phyloP scores from a whole-genome alignment of 2,113 vertebrate genomes.

The Cyprinodon tularosa region DNA sequence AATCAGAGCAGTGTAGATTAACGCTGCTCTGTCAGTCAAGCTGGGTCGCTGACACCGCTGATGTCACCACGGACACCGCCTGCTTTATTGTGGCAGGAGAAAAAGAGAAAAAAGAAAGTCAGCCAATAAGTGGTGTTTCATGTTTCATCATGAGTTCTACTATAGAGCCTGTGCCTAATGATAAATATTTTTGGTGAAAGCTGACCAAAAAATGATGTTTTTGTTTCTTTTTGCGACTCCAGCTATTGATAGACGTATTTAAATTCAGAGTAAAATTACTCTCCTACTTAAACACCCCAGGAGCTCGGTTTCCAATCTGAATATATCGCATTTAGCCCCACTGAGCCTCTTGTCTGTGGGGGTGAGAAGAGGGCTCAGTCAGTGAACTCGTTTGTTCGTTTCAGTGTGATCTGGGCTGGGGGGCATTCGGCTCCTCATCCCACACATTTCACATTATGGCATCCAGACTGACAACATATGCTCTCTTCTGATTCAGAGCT shows the following conservation, averaged over 20 bases:
- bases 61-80: slow-evolving; percentile 71
- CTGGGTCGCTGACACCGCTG: slow-evolving; percentile 63
- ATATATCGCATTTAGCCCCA: slow-evolving; percentile 38
- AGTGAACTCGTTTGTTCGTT: slow-evolving; percentile 62
- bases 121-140: slow-evolving; percentile 26
- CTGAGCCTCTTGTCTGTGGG: slow-evolving; percentile 26
- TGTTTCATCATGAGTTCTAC: slow-evolving; percentile 31
- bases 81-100: slow-evolving; percentile 57
- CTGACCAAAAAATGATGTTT: background rate
- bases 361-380: slow-evolving; percentile 49
- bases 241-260: background rate
- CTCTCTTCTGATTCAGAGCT: slow-evolving; percentile 73
- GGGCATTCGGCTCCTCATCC: slow-evolving; percentile 68
- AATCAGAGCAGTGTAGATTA: slow-evolving; percentile 71
- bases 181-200: slow-evolving; percentile 29
- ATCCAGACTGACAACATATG: slow-evolving; percentile 80
- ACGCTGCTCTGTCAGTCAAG: slow-evolving; percentile 65
- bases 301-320: slow-evolving; percentile 22
- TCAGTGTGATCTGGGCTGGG: slow-evolving; percentile 65
- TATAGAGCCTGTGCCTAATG: slow-evolving; percentile 23
- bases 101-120: slow-evolving; percentile 28
- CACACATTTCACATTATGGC: slow-evolving; percentile 76
- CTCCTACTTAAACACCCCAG: background rate
- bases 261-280: background rate
- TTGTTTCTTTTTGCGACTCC: background rate